A percentile compares a stretch with the other conserved stretches of the same genome.
Evolutionary conservation across 2,797 vertebrate genomes (phyloP).

Genomic region (Propithecus perrieri): DNA sequence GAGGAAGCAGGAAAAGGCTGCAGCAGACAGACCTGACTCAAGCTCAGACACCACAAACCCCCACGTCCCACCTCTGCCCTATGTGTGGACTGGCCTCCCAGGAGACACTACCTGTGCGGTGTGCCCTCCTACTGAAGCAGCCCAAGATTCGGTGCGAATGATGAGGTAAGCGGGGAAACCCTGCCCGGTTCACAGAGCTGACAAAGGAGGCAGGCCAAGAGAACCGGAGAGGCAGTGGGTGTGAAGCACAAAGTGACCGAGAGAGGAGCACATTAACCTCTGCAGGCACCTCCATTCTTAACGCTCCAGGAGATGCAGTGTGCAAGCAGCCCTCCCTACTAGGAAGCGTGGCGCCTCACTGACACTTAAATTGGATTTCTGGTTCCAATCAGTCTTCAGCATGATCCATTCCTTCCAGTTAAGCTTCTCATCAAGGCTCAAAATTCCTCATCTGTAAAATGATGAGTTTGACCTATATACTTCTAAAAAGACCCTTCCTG

Average conservation of each 20-base stretch:
- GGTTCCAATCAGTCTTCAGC: not conserved
- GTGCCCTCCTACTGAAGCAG: not conserved
- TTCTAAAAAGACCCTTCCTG: not conserved
- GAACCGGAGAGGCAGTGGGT: too few species aligned
- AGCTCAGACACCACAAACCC: not conserved
- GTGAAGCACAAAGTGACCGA: not conserved
- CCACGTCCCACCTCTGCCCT: rapidly evolving
- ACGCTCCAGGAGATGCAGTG: not conserved
- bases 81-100: too few species aligned
- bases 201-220: not conserved
- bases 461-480: not conserved
- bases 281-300: not conserved
- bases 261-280: not conserved
- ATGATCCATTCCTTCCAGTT: constrained; percentile 31
- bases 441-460: constrained; percentile 22
- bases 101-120: too few species aligned
- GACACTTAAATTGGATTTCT: constrained; percentile 20
- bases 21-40: not conserved
- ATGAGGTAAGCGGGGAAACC: not conserved
- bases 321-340: not conserved
- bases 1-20: not conserved
- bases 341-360: not conserved
- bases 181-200: rapidly evolving
- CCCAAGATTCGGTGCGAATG: not conserved
- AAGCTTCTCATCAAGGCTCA: not conserved